phyloP scores from a whole-genome alignment of 2,113 vertebrate genomes.

The Willisornis vidua region DNA sequence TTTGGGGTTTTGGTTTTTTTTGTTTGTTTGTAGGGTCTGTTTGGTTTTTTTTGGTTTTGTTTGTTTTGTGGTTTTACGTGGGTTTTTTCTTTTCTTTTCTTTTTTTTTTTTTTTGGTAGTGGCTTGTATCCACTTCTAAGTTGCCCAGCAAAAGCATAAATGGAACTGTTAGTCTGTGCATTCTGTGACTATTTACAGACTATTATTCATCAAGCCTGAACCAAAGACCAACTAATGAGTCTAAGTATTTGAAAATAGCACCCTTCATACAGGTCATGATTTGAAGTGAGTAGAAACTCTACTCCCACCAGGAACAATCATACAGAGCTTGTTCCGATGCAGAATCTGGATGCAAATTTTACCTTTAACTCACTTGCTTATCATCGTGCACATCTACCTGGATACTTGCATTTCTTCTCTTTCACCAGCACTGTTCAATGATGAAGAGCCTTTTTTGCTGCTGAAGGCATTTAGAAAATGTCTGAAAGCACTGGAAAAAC shows the following conservation, averaged over 20 bases:
- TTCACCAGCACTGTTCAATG: not conserved
- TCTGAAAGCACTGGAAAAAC: not conserved
- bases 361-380: not conserved
- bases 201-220: not conserved
- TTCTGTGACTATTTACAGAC: not conserved
- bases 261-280: not conserved
- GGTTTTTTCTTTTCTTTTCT: too few species aligned
- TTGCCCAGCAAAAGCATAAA: not conserved
- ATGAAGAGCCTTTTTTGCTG: not conserved
- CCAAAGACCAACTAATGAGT: not conserved
- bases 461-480: not conserved
- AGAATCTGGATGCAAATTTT: not conserved
- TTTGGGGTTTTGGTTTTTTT: not conserved
- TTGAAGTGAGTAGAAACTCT: not conserved
- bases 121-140: not conserved
- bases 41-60: not conserved
- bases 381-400: not conserved
- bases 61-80: not conserved
- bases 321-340: not conserved
- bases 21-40: too few species aligned
- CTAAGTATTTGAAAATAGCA: not conserved
- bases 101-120: too few species aligned
- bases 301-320: not conserved
- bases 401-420: not conserved
- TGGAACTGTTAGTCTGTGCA: not conserved